Conservation (phyloP, 2,113 vertebrate species). For the Polypterus senegalus region DNA sequence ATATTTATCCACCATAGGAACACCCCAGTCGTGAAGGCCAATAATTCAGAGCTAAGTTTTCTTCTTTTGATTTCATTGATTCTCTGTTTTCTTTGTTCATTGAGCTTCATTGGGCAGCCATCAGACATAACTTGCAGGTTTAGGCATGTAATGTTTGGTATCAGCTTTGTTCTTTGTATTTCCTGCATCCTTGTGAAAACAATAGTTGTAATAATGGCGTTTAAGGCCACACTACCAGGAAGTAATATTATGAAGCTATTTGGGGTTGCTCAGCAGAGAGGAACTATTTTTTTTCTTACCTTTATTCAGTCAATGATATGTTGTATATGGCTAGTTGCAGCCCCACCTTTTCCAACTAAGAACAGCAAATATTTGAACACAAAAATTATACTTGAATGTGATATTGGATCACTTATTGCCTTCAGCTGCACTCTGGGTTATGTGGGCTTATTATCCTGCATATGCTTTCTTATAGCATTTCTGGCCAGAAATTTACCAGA, state of each 20-base stretch:
- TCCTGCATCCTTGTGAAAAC: conserved; percentile 11
- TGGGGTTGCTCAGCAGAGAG: neutral
- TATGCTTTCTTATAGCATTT: conserved; percentile 3
- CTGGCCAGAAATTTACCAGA: conserved; percentile 8
- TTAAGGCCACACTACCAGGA: conserved; percentile 7
- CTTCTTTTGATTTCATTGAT: neutral
- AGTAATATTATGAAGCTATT: conserved; percentile 5
- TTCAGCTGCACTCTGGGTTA: conserved; percentile 1
- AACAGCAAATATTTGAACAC: conserved; percentile 2
- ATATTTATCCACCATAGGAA: neutral
- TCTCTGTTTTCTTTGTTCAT: conserved; percentile 7
- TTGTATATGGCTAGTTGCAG: neutral
- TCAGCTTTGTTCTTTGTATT: conserved; percentile 7
- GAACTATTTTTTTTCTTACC: neutral
- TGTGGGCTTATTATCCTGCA: conserved; percentile 1
- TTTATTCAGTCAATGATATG: conserved; percentile 1
- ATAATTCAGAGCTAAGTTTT: conserved; percentile 8
- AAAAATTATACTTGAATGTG: conserved; percentile 6
- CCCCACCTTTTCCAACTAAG: neutral
- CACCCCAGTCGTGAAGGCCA: conserved; percentile 3
- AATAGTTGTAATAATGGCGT: conserved; percentile 4
- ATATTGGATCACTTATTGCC: conserved; percentile 2
- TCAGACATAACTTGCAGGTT: conserved; percentile 3
- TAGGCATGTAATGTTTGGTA: neutral
- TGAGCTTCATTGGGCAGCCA: conserved; percentile 3